These are phyloP conservation scores for Gastrophryne carolinensis DNA, from an alignment of 2,797 vertebrate species.

Conservation along the genomic window DNA sequence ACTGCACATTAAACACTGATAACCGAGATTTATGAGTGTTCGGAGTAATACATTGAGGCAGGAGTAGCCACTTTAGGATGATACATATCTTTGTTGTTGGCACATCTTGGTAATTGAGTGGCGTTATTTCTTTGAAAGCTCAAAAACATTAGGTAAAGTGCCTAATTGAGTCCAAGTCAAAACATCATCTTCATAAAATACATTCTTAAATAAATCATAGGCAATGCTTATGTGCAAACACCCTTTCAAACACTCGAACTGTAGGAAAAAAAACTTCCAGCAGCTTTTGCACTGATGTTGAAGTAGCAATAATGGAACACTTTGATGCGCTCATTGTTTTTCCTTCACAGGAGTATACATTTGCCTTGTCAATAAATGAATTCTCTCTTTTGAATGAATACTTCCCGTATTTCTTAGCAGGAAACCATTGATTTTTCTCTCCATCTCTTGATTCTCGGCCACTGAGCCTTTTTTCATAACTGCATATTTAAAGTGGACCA, in stretches of 20 bases:
- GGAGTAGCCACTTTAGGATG: neutral
- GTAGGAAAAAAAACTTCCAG: neutral
- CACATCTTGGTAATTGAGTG: neutral
- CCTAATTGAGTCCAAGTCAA: constrained; percentile 10
- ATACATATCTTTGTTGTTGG: neutral
- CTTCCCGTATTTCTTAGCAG: constrained; percentile 34
- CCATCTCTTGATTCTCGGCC: constrained; percentile 17
- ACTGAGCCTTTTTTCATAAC: constrained; percentile 18
- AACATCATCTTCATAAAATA: constrained; percentile 10
- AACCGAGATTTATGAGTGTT: no score
- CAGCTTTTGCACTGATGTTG: neutral
- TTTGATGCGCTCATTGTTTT: constrained; percentile 8
- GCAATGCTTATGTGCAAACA: constrained; percentile 23
- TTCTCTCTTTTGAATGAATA: constrained; percentile 29
- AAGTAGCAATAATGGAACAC: constrained; percentile 26
- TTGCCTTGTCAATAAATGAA: constrained; percentile 40
- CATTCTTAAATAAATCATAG: constrained; percentile 27
- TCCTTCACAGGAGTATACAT: constrained; percentile 16
- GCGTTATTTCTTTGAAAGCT: neutral
- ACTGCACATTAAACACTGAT: no score
- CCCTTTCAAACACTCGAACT: constrained; percentile 32
- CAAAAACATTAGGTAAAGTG: constrained; percentile 12
- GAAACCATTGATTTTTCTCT: constrained; percentile 36
- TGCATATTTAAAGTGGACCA: constrained; percentile 34
- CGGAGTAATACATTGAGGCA: no score